These are phyloP conservation scores for Plodia interpunctella DNA, from an alignment of 1,140 invertebrate species.

Conservation along the genomic window DNA sequence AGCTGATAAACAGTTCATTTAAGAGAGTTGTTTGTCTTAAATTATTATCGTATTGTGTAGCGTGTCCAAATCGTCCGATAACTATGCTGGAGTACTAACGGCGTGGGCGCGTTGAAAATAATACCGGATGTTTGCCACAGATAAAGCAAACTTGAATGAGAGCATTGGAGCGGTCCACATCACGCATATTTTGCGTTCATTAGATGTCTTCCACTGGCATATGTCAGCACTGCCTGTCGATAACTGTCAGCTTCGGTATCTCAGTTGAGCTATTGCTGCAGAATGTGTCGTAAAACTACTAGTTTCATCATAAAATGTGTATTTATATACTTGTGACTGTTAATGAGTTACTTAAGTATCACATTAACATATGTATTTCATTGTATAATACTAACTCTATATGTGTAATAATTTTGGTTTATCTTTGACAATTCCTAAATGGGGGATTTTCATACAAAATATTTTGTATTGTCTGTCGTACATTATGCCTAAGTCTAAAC, in stretches of 20 bases:
- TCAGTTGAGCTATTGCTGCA: neutral
- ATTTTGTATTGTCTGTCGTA: no score
- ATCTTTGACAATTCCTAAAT: no score
- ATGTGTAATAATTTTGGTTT: no score
- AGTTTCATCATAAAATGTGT: conserved; percentile 10
- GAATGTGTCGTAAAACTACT: neutral
- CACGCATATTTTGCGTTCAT: conserved; percentile 25
- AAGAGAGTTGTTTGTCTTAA: conserved; percentile 52
- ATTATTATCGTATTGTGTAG: conserved; percentile 32
- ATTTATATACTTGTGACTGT: conserved; percentile 15
- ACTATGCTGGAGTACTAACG: conserved; percentile 30
- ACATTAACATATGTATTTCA: no score
- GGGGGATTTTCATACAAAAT: no score
- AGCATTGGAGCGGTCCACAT: conserved; percentile 24
- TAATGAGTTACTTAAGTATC: no score
- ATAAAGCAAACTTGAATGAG: conserved; percentile 57
- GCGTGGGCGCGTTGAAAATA: conserved; percentile 34
- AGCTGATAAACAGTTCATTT: conserved; percentile 44
- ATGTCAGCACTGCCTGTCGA: neutral
- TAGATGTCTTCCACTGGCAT: neutral
- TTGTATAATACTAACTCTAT: no score
- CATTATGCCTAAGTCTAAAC: no score
- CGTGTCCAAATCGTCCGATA: conserved; percentile 29
- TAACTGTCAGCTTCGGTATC: neutral
- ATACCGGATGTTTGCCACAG: conserved; percentile 60